Percentiles rank a stretch among this genome's conserved stretches.
phyloP scores from a whole-genome alignment of 2,797 vertebrate species.

The Denticeps clupeoides region DNA sequence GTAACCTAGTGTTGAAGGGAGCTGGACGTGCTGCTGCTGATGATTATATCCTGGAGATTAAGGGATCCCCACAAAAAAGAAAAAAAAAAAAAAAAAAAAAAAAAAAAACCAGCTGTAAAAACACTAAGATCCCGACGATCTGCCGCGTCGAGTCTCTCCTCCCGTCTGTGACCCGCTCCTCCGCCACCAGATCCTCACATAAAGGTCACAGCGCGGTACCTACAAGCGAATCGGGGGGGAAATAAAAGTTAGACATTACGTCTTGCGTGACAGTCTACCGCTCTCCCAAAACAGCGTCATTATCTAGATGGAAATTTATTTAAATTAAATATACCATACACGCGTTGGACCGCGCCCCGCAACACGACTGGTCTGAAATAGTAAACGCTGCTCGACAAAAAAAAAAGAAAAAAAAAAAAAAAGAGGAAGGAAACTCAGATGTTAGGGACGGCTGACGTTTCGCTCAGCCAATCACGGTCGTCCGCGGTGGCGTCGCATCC shows the following conservation, averaged over 20 bases:
- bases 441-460: conserved; percentile 21
- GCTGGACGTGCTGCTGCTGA: background rate
- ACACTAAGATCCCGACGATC: conserved; percentile 39
- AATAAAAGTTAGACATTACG: background rate
- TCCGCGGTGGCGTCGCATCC: background rate
- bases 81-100: too few relatives aligned
- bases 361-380: conserved; percentile 17
- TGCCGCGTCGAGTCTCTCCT: conserved; percentile 55
- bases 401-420: conserved; percentile 27
- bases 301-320: too few relatives aligned
- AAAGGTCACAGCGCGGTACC: conserved; percentile 49
- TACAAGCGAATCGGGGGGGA: too few relatives aligned
- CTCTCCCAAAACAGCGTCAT: too few relatives aligned
- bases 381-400: conserved; percentile 18
- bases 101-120: too few relatives aligned
- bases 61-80: too few relatives aligned
- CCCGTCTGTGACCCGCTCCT: conserved; percentile 53
- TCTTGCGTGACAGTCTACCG: background rate
- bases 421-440: conserved; percentile 38
- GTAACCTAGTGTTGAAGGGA: background rate
- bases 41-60: too few relatives aligned
- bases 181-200: conserved; percentile 52
- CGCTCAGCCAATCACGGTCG: conserved; percentile 19
- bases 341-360: conserved; percentile 31
- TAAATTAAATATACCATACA: too few relatives aligned